These are phyloP conservation scores for Enteromius fasciolatus DNA, from an alignment of 2,797 vertebrate genomes.

Conservation along the genomic window DNA sequence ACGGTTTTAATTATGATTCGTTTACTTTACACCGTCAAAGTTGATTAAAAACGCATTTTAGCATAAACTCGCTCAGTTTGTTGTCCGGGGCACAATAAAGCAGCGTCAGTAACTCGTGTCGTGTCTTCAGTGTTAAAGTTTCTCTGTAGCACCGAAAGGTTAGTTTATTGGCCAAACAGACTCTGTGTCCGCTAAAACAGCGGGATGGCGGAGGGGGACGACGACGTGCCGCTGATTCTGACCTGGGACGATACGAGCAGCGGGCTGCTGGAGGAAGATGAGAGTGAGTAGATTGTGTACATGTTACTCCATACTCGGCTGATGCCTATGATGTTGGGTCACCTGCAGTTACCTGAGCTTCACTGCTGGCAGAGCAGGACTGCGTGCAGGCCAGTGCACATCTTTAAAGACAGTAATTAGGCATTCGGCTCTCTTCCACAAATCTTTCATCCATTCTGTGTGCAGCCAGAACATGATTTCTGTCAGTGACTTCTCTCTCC, in stretches of 20 bases:
- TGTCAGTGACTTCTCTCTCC: neutral
- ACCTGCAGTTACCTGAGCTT: neutral
- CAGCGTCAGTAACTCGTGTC: neutral
- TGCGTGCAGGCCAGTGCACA: neutral
- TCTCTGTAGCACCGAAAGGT: neutral
- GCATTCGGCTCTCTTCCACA: neutral
- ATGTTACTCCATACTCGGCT: neutral
- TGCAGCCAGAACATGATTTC: neutral
- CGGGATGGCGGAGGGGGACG: constrained; percentile 84
- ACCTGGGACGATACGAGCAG: constrained; percentile 89
- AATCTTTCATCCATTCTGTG: neutral
- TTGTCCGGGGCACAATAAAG: neutral
- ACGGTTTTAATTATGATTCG: neutral
- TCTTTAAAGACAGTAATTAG: neutral
- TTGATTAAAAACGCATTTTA: neutral
- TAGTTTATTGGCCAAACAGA: constrained; percentile 2
- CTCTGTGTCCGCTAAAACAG: neutral
- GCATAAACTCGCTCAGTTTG: neutral
- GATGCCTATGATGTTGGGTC: neutral
- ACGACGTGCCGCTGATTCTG: constrained; percentile 93
- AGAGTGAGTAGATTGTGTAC: constrained; percentile 80
- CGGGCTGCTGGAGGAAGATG: constrained; percentile 81
- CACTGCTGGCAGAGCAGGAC: neutral
- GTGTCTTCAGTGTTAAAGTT: constrained; percentile 15
- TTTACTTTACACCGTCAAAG: neutral